Evolutionary conservation across 1,140 invertebrate species (phyloP).

Genomic region (Drosophila parvula): DNA sequence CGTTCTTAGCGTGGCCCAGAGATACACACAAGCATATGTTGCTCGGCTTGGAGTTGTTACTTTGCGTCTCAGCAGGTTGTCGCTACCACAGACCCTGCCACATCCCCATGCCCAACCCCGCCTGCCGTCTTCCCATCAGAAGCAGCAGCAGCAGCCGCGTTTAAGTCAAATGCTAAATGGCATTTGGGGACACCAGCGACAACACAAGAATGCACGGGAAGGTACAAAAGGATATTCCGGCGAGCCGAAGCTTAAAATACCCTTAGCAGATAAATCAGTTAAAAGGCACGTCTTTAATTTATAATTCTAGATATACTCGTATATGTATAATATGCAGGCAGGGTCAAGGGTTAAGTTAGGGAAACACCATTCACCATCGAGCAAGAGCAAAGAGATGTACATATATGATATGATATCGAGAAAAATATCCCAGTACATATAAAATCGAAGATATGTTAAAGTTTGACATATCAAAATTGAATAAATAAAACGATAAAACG

Average conservation of each 20-base stretch:
- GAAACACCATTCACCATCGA: background rate
- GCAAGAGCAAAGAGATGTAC: too few species aligned
- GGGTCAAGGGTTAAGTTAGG: background rate
- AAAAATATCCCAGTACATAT: too few species aligned
- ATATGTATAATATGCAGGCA: background rate
- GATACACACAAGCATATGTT: conserved; percentile 66
- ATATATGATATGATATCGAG: too few species aligned
- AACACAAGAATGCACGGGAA: conserved; percentile 18
- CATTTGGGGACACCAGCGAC: conserved; percentile 70
- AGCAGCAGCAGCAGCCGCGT: conserved; percentile 60
- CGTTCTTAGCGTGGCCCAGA: conserved; percentile 59
- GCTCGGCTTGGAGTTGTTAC: conserved; percentile 15
- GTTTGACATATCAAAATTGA: too few species aligned
- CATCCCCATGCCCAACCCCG: background rate
- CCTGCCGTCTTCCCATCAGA: conserved; percentile 23
- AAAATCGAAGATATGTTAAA: too few species aligned
- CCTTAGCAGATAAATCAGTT: conserved; percentile 3
- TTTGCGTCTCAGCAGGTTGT: conserved; percentile 64
- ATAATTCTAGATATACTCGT: background rate
- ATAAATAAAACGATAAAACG: too few species aligned
- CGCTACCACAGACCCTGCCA: conserved; percentile 3
- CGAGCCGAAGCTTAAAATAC: conserved; percentile 3
- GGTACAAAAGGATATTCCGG: background rate
- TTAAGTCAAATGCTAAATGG: conserved; percentile 79
- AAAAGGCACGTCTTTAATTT: background rate